phyloP scores from a whole-genome alignment of 1,140 invertebrate genomes.

The Bombus turneri region DNA sequence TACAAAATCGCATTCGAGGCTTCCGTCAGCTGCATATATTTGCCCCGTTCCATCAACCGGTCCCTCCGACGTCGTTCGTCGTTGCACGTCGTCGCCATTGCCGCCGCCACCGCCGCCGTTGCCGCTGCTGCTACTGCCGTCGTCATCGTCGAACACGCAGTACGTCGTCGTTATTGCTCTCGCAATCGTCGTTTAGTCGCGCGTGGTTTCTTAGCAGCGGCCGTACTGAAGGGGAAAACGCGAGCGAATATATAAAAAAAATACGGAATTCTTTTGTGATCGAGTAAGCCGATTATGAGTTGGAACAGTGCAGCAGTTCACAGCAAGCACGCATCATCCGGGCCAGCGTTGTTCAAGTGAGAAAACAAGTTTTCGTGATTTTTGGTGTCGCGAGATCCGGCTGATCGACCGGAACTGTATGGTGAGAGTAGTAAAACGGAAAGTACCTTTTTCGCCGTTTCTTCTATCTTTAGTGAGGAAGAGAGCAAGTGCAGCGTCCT shows the following conservation, averaged over 20 bases:
- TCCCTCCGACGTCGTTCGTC: conserved; percentile 55
- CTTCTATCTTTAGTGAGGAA: conserved; percentile 17
- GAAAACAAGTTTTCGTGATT: conserved; percentile 47
- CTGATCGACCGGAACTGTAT: conserved; percentile 28
- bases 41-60: conserved; percentile 66
- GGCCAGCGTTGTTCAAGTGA: conserved; percentile 53
- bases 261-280: conserved; percentile 41
- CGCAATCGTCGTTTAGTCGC: conserved; percentile 53
- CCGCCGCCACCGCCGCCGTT: conserved; percentile 38
- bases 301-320: conserved; percentile 54
- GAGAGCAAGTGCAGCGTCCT: conserved; percentile 37
- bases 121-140: conserved; percentile 51
- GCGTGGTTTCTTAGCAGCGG: conserved; percentile 60
- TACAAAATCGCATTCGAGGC: conserved; percentile 75
- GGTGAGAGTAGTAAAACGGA: conserved; percentile 40
- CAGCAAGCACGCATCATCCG: conserved; percentile 47
- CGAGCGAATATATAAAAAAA: conserved; percentile 26
- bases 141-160: conserved; percentile 69
- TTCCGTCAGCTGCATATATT: conserved; percentile 78
- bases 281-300: conserved; percentile 67
- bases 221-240: conserved; percentile 40
- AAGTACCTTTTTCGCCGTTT: conserved; percentile 29
- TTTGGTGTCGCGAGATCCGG: conserved; percentile 54
- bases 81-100: conserved; percentile 63
- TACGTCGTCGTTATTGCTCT: conserved; percentile 67